Evolutionary conservation across 2,888 invertebrate species (phyloP).

Genomic region (Apodemia zela): DNA sequence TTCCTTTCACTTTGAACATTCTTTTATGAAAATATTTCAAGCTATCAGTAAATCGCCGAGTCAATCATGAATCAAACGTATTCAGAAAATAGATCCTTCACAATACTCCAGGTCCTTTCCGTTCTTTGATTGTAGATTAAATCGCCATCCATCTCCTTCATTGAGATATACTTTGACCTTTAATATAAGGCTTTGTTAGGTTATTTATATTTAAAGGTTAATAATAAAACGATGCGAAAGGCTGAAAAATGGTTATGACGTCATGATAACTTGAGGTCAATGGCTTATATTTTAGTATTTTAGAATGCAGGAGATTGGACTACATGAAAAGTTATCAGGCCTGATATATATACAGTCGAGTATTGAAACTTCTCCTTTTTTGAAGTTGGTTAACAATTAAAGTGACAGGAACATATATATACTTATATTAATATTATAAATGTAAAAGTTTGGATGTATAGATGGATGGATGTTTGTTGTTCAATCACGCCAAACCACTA

Average conservation of each 20-base stretch:
- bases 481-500: no score
- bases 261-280: background rate
- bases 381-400: no score
- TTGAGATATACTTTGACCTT: constrained; percentile 34
- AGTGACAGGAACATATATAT: no score
- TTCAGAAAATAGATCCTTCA: background rate
- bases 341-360: no score
- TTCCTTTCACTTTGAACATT: background rate
- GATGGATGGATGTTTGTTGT: no score
- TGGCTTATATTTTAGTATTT: background rate
- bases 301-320: no score
- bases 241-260: background rate
- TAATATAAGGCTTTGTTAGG: background rate
- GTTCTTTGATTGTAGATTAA: constrained; percentile 30
- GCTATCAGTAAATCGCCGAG: background rate
- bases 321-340: no score
- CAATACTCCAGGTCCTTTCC: constrained; percentile 6
- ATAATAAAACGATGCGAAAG: background rate
- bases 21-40: background rate
- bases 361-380: no score
- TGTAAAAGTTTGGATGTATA: no score
- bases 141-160: constrained; percentile 36
- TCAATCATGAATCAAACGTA: constrained; percentile 9
- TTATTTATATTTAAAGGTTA: constrained; percentile 7
- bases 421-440: no score